phyloP scores from a whole-genome alignment of 2,888 invertebrate genomes.

The Caenorhabditis afra region DNA sequence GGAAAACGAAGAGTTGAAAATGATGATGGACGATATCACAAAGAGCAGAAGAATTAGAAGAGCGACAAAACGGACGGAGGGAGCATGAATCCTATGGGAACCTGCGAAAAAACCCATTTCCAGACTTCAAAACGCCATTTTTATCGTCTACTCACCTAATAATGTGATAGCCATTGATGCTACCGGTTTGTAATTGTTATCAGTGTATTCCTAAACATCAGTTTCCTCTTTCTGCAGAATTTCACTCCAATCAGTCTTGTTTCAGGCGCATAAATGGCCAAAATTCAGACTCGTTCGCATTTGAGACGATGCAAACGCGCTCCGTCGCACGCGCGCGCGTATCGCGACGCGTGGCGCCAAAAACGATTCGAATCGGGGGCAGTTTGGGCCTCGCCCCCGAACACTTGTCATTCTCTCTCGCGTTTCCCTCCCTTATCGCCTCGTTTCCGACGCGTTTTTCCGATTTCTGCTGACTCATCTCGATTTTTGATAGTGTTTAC shows the following conservation, averaged over 20 bases:
- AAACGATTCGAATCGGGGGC: slow-evolving; percentile 40
- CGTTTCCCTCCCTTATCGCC: slow-evolving; percentile 2
- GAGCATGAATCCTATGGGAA: neutral
- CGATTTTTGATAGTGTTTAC: neutral
- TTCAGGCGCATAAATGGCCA: neutral
- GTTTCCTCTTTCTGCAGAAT: slow-evolving; percentile 19
- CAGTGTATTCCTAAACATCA: slow-evolving; percentile 10
- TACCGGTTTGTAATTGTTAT: slow-evolving; percentile 1
- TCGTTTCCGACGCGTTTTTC: neutral
- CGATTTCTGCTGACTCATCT: slow-evolving; percentile 8
- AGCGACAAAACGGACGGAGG: slow-evolving; percentile 25
- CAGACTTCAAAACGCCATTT: neutral
- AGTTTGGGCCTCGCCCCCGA: slow-evolving; percentile 18
- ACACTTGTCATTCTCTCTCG: neutral
- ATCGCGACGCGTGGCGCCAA: slow-evolving; percentile 55
- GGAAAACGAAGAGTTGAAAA: slow-evolving; percentile 22
- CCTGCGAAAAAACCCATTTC: slow-evolving; percentile 4
- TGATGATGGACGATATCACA: slow-evolving; percentile 15
- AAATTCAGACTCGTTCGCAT: slow-evolving; percentile 15
- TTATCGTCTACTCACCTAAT: slow-evolving; percentile 1
- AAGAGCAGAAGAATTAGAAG: slow-evolving; percentile 15
- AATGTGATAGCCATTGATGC: slow-evolving; percentile 30
- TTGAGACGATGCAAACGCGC: slow-evolving; percentile 22
- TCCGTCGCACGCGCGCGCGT: slow-evolving; percentile 42
- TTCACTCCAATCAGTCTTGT: neutral